These are phyloP conservation scores for Phaethornis superciliosus DNA, from an alignment of 2,113 vertebrate species.

Conservation along the genomic window DNA sequence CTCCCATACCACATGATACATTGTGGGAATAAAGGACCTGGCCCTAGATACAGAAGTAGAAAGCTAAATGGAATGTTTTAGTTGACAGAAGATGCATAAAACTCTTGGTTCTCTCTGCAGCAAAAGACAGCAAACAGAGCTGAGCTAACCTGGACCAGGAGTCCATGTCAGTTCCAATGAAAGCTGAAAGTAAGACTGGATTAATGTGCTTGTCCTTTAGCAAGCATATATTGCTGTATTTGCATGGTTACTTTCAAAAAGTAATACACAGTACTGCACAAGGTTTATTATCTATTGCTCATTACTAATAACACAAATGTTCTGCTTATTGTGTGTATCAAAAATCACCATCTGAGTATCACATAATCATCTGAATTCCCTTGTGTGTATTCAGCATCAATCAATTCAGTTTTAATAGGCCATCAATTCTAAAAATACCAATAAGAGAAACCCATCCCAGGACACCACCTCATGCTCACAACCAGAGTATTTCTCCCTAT, in stretches of 20 bases:
- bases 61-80: background rate
- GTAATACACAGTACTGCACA: background rate
- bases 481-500: background rate
- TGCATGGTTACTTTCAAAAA: background rate
- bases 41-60: background rate
- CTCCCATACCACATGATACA: background rate
- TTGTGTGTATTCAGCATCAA: background rate
- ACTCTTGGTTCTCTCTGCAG: background rate
- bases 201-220: background rate
- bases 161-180: background rate
- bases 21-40: background rate
- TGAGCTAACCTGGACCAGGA: background rate
- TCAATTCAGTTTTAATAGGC: background rate
- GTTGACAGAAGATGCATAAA: background rate
- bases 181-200: background rate
- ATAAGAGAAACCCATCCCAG: background rate
- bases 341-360: background rate
- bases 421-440: background rate
- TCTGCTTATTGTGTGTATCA: background rate
- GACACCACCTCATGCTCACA: background rate
- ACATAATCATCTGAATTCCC: background rate
- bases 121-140: background rate
- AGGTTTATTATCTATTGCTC: background rate
- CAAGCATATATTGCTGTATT: background rate
- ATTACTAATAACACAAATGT: background rate